Conservation (phyloP, 2,888 invertebrate genomes). For the Hydraecia micacea region DNA sequence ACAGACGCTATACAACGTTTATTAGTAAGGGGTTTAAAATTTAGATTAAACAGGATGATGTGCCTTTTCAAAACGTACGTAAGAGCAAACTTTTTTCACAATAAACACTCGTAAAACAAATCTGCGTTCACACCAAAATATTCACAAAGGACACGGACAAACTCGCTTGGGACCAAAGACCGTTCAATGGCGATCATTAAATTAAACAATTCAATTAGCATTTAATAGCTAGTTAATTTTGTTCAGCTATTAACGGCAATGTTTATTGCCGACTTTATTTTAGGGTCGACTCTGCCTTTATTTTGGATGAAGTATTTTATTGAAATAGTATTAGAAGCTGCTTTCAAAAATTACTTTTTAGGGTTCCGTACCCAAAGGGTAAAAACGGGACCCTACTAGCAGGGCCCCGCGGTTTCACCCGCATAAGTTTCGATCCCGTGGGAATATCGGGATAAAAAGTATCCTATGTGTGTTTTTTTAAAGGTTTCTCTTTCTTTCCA, state of each 20-base stretch:
- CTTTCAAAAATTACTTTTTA: neutral
- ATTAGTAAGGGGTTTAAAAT: too few relatives aligned
- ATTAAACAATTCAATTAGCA: constrained; percentile 48
- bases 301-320: neutral
- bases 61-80: too few relatives aligned
- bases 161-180: neutral
- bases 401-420: too few relatives aligned
- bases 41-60: too few relatives aligned
- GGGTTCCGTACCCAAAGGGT: too few relatives aligned
- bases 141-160: neutral
- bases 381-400: too few relatives aligned
- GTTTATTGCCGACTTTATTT: constrained; percentile 16
- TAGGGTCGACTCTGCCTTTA: neutral
- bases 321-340: neutral
- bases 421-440: too few relatives aligned
- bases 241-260: constrained; percentile 31
- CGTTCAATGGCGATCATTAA: constrained; percentile 20
- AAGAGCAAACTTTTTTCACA: too few relatives aligned
- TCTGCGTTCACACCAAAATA: neutral
- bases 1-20: too few relatives aligned
- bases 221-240: constrained; percentile 23
- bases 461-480: too few relatives aligned
- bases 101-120: neutral
- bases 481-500: constrained; percentile 66
- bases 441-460: too few relatives aligned